A percentile compares a stretch with the other conserved stretches of the same genome.
Evolutionary conservation across 2,888 invertebrate species (phyloP).

Genomic region (Malacosoma neustria): DNA sequence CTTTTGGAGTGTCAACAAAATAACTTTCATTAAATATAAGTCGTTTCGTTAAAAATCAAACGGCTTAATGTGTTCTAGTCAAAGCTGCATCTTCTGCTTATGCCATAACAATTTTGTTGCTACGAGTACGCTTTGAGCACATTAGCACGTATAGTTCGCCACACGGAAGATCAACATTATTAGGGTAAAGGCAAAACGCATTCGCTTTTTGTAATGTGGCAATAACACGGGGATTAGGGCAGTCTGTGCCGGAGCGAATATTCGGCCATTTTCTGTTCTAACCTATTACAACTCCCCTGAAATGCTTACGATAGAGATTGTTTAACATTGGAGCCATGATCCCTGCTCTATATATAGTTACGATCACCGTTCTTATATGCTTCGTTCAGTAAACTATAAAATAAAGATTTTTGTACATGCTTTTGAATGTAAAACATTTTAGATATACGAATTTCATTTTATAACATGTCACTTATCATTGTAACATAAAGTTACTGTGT

Average conservation of each 20-base stretch:
- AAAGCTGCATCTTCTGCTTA: too few species aligned
- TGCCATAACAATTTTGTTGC: slow-evolving; percentile 32
- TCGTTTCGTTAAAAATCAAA: too few species aligned
- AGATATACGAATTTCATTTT: too few species aligned
- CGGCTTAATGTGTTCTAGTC: too few species aligned
- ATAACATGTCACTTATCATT: too few species aligned
- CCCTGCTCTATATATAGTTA: slow-evolving; percentile 1
- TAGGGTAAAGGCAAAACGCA: slow-evolving; percentile 58
- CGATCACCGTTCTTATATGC: slow-evolving; percentile 5
- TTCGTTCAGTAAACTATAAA: too few species aligned
- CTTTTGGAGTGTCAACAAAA: too few species aligned
- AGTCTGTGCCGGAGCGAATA: slow-evolving; percentile 27
- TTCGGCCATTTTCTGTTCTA: slow-evolving; percentile 35
- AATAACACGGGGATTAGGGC: slow-evolving; percentile 54
- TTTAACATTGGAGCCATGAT: slow-evolving; percentile 22
- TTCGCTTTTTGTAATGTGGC: slow-evolving; percentile 66
- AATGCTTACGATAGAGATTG: slow-evolving; percentile 33
- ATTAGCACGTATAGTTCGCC: slow-evolving; percentile 60
- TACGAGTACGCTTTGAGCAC: slow-evolving; percentile 56
- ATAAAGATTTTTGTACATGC: too few species aligned
- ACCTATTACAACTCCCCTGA: slow-evolving; percentile 31
- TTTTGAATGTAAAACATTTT: too few species aligned
- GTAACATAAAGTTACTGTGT: too few species aligned
- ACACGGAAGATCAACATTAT: slow-evolving; percentile 33
- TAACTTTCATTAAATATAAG: too few species aligned